Percentiles rank a stretch among this genome's conserved stretches.
These are phyloP conservation scores for Mesaphorura yosii DNA, from an alignment of 1,140 invertebrate species.

Conservation along the genomic window DNA sequence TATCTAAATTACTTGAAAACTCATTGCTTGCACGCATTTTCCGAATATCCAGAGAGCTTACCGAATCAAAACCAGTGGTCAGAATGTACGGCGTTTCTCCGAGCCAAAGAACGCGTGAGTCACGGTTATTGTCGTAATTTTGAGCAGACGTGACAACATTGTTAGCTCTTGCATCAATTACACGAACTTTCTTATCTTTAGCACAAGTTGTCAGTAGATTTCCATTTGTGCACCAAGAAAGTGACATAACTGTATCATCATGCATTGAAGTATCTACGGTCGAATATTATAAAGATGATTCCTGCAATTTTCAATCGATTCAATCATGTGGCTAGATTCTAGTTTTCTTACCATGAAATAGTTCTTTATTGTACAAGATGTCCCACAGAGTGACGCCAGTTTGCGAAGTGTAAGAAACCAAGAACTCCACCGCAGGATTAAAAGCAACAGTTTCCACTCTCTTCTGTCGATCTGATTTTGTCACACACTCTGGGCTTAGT, in stretches of 20 bases:
- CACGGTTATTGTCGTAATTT: conserved; percentile 78
- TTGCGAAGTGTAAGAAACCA: conserved; percentile 67
- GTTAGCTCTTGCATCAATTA: conserved; percentile 62
- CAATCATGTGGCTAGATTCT: no score
- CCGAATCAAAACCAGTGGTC: conserved; percentile 56
- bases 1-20: not conserved
- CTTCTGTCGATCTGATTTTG: conserved; percentile 66
- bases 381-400: conserved; percentile 78
- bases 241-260: conserved; percentile 67
- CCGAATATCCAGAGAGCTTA: conserved; percentile 32
- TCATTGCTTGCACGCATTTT: not conserved
- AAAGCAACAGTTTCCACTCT: conserved; percentile 74
- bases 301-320: no score
- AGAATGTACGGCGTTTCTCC: conserved; percentile 67
- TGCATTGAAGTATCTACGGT: conserved; percentile 59
- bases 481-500: conserved; percentile 49
- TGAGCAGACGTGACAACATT: conserved; percentile 44
- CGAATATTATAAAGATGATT: conserved; percentile 11
- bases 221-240: conserved; percentile 73
- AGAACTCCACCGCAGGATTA: conserved; percentile 71
- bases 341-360: conserved; percentile 44
- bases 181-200: conserved; percentile 70
- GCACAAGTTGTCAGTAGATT: conserved; percentile 57
- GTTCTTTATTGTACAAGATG: conserved; percentile 63
- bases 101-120: conserved; percentile 78